These are phyloP conservation scores for Phacellophora camtschatica DNA, from an alignment of 30 jellyfish, hydroid and myxozoan genomes.

Conservation along the genomic window DNA sequence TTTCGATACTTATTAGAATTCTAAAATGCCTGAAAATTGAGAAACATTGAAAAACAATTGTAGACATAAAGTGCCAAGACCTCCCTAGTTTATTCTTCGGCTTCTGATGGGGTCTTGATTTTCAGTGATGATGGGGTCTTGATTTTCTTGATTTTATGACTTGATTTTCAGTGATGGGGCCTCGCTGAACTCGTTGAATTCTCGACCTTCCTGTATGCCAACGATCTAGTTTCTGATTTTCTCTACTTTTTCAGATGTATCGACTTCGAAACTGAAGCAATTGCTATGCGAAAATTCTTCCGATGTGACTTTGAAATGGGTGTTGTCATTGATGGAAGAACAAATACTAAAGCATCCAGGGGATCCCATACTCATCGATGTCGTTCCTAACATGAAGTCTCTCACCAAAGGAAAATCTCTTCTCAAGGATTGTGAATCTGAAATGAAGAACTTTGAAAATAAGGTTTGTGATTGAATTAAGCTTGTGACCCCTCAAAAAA, in stretches of 20 bases:
- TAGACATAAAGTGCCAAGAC: too few species aligned
- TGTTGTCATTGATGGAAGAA: conserved; percentile 57
- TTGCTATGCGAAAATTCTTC: conserved; percentile 62
- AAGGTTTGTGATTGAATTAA: conserved; percentile 35
- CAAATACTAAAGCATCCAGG: conserved; percentile 56
- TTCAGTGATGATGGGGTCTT: too few species aligned
- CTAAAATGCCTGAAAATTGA: too few species aligned
- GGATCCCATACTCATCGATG: conserved; percentile 79
- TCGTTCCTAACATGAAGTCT: conserved; percentile 82
- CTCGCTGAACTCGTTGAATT: background rate
- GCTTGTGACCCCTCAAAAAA: too few species aligned
- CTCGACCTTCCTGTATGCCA: background rate
- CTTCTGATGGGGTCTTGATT: too few species aligned
- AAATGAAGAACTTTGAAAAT: conserved; percentile 69
- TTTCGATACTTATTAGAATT: too few species aligned
- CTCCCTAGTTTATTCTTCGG: too few species aligned
- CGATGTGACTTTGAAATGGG: conserved; percentile 77
- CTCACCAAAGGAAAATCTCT: conserved; percentile 56
- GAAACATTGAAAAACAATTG: too few species aligned
- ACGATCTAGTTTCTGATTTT: background rate
- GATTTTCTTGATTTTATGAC: too few species aligned
- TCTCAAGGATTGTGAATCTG: conserved; percentile 65
- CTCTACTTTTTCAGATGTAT: conserved; percentile 5
- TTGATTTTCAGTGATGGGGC: background rate
- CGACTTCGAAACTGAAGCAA: conserved; percentile 53